These are phyloP conservation scores for Pica pica DNA, from an alignment of 2,113 vertebrate species.

Conservation along the genomic window DNA sequence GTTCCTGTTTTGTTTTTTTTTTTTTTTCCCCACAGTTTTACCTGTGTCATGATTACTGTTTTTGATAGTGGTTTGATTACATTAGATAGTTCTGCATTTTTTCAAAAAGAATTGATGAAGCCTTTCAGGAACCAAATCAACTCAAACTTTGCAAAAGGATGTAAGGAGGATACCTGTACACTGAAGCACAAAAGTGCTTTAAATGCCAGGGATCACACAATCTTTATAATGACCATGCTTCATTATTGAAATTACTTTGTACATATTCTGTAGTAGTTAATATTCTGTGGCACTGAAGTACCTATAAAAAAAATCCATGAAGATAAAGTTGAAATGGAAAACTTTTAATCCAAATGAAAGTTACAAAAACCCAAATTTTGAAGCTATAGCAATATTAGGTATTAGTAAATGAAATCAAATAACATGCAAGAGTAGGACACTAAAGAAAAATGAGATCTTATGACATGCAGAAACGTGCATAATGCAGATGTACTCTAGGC, in stretches of 20 bases:
- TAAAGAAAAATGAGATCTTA: neutral
- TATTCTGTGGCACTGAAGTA: neutral
- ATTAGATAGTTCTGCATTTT: neutral
- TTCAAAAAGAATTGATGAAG: neutral
- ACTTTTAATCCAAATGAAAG: neutral
- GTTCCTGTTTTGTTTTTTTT: neutral
- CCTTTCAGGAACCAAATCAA: neutral
- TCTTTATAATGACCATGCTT: neutral
- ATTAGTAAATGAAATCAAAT: neutral
- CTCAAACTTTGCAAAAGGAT: neutral
- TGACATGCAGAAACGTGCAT: neutral
- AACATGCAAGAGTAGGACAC: fast-evolving
- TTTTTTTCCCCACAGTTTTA: neutral
- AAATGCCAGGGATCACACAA: fast-evolving
- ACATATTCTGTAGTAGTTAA: neutral
- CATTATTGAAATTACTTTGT: neutral
- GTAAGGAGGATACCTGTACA: neutral
- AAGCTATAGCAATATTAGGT: neutral
- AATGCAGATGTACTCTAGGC: neutral
- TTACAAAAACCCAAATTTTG: neutral
- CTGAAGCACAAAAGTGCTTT: neutral
- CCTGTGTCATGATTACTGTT: neutral
- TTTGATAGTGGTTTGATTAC: neutral
- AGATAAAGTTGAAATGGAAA: neutral
- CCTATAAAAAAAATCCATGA: neutral